Base-by-base conservation (phyloP, 2,888 invertebrate species). In the Sceliomorpha sp. region DNA sequence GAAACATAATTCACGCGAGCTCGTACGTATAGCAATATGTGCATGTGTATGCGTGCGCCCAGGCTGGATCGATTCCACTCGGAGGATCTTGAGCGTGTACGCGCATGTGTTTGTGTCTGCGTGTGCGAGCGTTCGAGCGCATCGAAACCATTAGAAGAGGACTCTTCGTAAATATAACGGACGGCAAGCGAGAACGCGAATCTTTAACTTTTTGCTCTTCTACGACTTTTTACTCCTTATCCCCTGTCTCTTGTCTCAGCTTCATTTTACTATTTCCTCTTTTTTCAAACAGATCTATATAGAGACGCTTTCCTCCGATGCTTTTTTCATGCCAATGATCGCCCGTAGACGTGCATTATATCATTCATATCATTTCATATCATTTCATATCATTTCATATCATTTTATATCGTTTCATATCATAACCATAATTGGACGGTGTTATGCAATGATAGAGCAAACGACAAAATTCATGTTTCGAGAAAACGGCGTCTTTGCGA, bases 1-100 rank as follows among this genome's bases (percentile, higher is more conserved):
- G 87, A 84, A 85, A 83, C 87, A 88, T 88, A 88, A 87, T 87
- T 88, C 88, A 88, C 86, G 85, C 84, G 75, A 60, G 73, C 73
- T 45, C 62, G 64, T 69, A 36, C 42, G 56, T 39, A 48, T 42
- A 24, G 26, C 34, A 27, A 36, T 14, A 47, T 51, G 32, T 58
- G 50, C 31, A 55, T 36, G 68, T 26, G 50, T 48, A 60, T 34
- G 47, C 51, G 50, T 40, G 59, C 37, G 50, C 48, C 67, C 69
- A 70, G 32, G 51, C 55, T 48, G 51, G 67, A 55, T 60, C 73
- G 70, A 58, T 45, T 64, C 67, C 60, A 63, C 26, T 48, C 45
- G 48, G 44, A 29, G 56, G 51, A 62, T 67, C 70, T 58, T 62
- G 55, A 60, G 20, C 24, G 64, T 50, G 37, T 45, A 66, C 70